These are phyloP conservation scores for Rhagophthalmus giganteus DNA, from an alignment of 2,888 invertebrate genomes.

Conservation along the genomic window DNA sequence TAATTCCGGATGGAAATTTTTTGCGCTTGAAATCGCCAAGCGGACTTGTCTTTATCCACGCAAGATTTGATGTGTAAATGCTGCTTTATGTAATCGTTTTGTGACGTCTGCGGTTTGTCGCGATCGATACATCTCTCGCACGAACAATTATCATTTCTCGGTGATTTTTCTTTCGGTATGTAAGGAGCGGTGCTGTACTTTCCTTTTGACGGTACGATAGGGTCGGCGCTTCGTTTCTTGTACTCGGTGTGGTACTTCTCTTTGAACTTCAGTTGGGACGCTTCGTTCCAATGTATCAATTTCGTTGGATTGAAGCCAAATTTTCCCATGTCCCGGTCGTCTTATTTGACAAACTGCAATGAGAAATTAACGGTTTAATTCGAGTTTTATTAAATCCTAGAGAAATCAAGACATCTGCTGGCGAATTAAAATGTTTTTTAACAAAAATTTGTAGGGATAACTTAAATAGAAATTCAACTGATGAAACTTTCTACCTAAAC, in stretches of 20 bases:
- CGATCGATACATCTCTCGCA: conserved; percentile 5
- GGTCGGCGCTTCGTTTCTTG: conserved; percentile 10
- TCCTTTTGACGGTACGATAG: conserved; percentile 11
- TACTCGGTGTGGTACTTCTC: conserved; percentile 25
- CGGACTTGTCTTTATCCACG: conserved; percentile 53
- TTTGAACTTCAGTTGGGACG: conserved; percentile 7
- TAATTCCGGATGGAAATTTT: conserved; percentile 69
- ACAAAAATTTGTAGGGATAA: no score
- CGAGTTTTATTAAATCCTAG: no score
- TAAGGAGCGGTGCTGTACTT: conserved; percentile 31
- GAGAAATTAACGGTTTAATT: no score
- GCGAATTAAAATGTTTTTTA: no score
- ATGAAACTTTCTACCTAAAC: no score
- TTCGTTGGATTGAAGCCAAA: conserved; percentile 23
- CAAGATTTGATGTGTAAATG: conserved; percentile 62
- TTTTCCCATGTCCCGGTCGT: conserved; percentile 22
- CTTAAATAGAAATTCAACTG: no score
- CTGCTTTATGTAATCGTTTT: conserved; percentile 56
- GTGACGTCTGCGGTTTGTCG: conserved; percentile 33
- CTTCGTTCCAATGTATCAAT: conserved; percentile 15
- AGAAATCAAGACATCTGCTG: no score
- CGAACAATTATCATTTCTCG: conserved; percentile 4
- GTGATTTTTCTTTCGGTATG: conserved; percentile 10
- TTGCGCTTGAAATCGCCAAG: conserved; percentile 55
- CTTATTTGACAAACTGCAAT: conserved; percentile 15